These are phyloP conservation scores for Plagodis pulveraria DNA, from an alignment of 2,888 invertebrate genomes.

Conservation along the genomic window DNA sequence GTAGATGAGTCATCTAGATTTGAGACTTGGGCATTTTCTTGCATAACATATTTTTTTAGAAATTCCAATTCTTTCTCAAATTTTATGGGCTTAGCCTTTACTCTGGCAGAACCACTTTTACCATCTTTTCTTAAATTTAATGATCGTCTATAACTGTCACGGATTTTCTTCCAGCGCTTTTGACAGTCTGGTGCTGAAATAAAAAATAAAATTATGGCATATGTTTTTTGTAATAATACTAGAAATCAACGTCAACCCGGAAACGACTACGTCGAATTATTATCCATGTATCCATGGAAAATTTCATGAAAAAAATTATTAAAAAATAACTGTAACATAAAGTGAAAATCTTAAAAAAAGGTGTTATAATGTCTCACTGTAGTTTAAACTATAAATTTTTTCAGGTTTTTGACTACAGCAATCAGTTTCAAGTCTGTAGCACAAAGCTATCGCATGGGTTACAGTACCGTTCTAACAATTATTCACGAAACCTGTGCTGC, in stretches of 20 bases:
- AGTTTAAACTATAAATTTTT: too few relatives aligned
- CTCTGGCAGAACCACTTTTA: not conserved
- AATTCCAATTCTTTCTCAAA: conserved; percentile 1
- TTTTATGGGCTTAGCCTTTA: not conserved
- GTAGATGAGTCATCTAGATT: not conserved
- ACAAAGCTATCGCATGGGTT: conserved; percentile 9
- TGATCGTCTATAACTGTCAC: conserved; percentile 1
- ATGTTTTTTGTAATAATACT: not conserved
- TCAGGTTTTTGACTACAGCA: too few relatives aligned
- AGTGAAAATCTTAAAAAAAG: too few relatives aligned
- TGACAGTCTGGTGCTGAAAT: not conserved
- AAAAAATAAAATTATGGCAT: not conserved
- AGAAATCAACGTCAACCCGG: not conserved
- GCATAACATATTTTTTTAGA: not conserved
- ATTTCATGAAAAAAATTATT: too few relatives aligned
- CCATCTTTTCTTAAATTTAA: not conserved
- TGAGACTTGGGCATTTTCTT: not conserved
- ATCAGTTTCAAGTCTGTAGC: conserved; percentile 4
- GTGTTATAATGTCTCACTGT: too few relatives aligned
- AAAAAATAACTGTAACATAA: too few relatives aligned
- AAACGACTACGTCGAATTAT: conserved; percentile 1
- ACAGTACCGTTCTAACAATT: conserved; percentile 7
- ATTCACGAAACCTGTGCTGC: conserved; percentile 5
- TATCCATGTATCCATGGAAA: too few relatives aligned
- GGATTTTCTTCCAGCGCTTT: not conserved